phyloP scores from a whole-genome alignment of 2,797 vertebrate species.

The Phalanger gymnotis region DNA sequence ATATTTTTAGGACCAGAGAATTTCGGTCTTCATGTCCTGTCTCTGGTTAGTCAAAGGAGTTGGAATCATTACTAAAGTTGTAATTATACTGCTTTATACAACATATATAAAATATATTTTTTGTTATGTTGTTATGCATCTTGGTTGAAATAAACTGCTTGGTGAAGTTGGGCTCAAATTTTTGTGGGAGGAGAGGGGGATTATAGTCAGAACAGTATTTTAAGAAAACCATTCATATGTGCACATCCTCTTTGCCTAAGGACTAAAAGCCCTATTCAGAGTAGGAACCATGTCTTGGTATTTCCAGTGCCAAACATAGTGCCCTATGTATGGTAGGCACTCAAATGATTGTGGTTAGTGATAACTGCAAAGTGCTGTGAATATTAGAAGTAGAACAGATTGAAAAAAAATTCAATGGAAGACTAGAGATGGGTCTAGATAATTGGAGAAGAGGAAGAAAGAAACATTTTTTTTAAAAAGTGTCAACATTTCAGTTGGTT shows the following conservation, averaged over 20 bases:
- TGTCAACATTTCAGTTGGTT: neutral
- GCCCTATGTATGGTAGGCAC: neutral
- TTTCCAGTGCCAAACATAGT: neutral
- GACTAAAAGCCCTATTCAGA: neutral
- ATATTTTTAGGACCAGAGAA: neutral
- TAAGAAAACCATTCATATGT: neutral
- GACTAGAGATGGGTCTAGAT: neutral
- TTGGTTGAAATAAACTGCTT: neutral
- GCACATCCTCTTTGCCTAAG: neutral
- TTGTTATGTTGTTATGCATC: neutral
- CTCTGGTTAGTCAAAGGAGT: neutral
- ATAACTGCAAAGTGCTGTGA: neutral
- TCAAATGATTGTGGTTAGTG: neutral
- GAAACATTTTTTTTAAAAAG: neutral
- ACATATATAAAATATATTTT: neutral
- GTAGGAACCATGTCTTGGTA: neutral
- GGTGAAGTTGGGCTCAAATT: neutral
- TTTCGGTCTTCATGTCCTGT: neutral
- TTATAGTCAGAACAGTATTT: neutral
- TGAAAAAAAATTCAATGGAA: neutral
- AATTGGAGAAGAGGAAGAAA: neutral
- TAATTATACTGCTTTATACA: neutral
- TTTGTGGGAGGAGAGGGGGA: neutral
- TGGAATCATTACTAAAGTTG: neutral
- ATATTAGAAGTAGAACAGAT: neutral